Evolutionary conservation across 2,113 vertebrate genomes (phyloP).

Genomic region (Riparia riparia): DNA sequence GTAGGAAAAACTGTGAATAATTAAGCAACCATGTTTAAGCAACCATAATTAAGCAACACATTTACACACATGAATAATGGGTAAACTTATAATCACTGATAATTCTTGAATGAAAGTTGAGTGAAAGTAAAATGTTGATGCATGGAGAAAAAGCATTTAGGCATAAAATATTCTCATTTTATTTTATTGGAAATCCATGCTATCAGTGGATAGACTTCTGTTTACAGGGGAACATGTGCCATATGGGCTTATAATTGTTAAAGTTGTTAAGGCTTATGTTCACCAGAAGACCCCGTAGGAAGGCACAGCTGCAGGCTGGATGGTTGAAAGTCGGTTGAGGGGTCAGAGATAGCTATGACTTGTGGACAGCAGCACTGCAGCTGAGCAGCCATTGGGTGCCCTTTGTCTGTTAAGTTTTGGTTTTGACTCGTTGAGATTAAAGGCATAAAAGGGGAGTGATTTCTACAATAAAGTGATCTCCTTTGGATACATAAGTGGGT

Average conservation of each 20-base stretch:
- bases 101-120: not conserved
- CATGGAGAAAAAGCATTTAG: not conserved
- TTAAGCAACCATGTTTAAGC: not conserved
- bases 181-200: not conserved
- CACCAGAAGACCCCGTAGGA: not conserved
- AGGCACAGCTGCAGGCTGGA: not conserved
- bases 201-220: not conserved
- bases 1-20: not conserved
- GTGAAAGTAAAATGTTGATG: not conserved
- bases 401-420: not conserved
- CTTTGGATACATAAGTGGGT: not conserved
- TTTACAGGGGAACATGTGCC: not conserved
- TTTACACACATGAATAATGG: not conserved
- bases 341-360: not conserved
- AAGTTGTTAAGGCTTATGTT: not conserved
- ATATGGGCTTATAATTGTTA: not conserved
- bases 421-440: not conserved
- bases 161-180: slow-evolving; percentile 28
- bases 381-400: not conserved
- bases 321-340: not conserved
- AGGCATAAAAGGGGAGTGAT: not conserved
- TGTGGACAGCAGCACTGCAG: not conserved
- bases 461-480: not conserved
- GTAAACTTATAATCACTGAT: not conserved
- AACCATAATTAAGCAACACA: not conserved